Evolutionary conservation across 2,888 invertebrate genomes (phyloP).

Genomic region (Protodeltote pygarga): DNA sequence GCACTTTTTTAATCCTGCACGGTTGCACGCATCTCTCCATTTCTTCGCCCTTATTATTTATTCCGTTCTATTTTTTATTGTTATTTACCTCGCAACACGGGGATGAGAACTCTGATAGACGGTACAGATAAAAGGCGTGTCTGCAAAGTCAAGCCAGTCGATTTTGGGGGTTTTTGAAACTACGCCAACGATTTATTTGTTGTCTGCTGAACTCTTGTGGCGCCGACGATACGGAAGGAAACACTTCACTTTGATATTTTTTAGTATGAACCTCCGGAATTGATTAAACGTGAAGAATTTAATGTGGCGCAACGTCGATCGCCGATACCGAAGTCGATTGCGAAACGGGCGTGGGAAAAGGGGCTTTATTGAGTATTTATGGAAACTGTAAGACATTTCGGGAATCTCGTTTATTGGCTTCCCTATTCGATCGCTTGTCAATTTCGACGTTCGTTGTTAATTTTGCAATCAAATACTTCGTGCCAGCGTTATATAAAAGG

Average conservation of each 20-base stretch:
- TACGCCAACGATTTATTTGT: slow-evolving; percentile 82
- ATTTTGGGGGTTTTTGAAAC: slow-evolving; percentile 81
- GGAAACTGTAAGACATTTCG: slow-evolving; percentile 69
- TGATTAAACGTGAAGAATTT: slow-evolving; percentile 83
- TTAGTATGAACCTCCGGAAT: slow-evolving; percentile 67
- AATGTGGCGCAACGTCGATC: slow-evolving; percentile 74
- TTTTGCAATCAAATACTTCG: slow-evolving; percentile 56
- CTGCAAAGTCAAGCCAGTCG: slow-evolving; percentile 70
- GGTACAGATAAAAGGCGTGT: slow-evolving; percentile 85
- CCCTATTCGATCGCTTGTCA: slow-evolving; percentile 63
- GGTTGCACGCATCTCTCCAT: slow-evolving; percentile 57
- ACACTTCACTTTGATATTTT: slow-evolving; percentile 74
- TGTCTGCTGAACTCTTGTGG: slow-evolving; percentile 67
- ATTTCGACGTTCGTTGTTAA: slow-evolving; percentile 62
- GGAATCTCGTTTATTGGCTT: slow-evolving; percentile 71
- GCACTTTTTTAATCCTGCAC: slow-evolving; percentile 62
- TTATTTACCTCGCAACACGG: slow-evolving; percentile 71
- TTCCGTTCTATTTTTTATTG: slow-evolving; percentile 64
- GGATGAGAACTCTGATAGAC: slow-evolving; percentile 74
- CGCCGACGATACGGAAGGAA: slow-evolving; percentile 74
- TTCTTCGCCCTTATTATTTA: slow-evolving; percentile 66
- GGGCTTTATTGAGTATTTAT: slow-evolving; percentile 72
- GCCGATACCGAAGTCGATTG: slow-evolving; percentile 64
- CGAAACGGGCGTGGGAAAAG: slow-evolving; percentile 69
- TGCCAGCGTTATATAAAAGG: neutral